Base-by-base conservation (phyloP, 92 coral and sea anemone species). In the Zoanthus gigantus region DNA sequence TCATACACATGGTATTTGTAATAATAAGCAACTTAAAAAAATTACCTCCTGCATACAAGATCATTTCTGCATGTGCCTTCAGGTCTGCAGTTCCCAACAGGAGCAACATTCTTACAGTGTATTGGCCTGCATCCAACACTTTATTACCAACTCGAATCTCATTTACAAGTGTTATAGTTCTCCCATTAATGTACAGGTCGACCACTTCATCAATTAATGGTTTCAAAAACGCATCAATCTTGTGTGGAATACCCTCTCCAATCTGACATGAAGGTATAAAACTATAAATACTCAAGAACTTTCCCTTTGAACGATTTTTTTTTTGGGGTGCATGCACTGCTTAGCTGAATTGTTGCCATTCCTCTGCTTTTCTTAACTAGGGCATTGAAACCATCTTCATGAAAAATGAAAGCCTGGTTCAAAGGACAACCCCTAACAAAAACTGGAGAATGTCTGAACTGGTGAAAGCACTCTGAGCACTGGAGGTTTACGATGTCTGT, bases 61-160 rank as follows among this genome's bases (percentile, higher is more conserved):
- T 83, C 37, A 91, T 77, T 87, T 94, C 94, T 3, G 83, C 91
- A 84, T 94, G 96, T 6, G 87, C 94, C 74, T 91, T 91, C 4
- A 93, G 34, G 53, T 91, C 92, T 4, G 96, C 94, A 31, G 96
- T 91, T 13, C 93, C 96, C 17, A 94, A 32, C 13, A 94, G 83
- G 6, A 94, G 89, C 17, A 94, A 46, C 48, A 85, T 83, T 82
- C 93, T 68, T 45, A 94, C 93, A 63, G 78, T 74, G 85, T 91
- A 79, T 29, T 89, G 54, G 72, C 96, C 93, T 4, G 88, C 88
- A 16, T 77, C 30, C 65, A 89, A 57, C 9, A 52, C 47, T 2
- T 17, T 2, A 18, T 88, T 79, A 5, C 81, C 77, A 29, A 85
- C 13, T 13, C 54, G 23, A 61, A 93, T 81, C 6, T 63, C 79